Base-by-base conservation (phyloP, 2,888 invertebrate genomes). In the Drosophila multiciliata region DNA sequence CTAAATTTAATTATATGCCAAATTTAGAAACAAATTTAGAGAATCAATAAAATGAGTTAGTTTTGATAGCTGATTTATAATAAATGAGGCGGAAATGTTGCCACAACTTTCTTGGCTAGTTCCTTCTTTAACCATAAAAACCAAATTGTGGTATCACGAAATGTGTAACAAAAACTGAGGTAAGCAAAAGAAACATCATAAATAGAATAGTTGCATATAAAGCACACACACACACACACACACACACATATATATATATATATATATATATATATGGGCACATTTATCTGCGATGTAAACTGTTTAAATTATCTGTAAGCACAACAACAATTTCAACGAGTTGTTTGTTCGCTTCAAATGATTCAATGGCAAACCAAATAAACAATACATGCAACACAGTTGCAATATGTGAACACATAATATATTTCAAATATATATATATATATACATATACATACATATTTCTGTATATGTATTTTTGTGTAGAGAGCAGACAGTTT, bases 221-320 rank as follows among this genome's bases (percentile, higher is more conserved):
- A 42, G 2, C n/a, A 42, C n/a, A 29, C 5, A 29, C 29, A 29
- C 29, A 29, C 29, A 29, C 5, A 29, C 5, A 29, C 5, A 29
- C 5, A 26, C 26, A 26, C 5, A 26, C 0, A 1, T 7, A 7
- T n/a, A 15, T 40, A 5, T 26, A 26, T 17, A 1, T 26, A 54
- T 23, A 23, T n/a, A 54, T 35, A 38, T 35, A 50, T 55, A 42
- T 42, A 12, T 42, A 8, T 57, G 12, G 36, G 11, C 12, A 11
- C 20, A 36, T 57, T 29, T 38, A 38, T 57, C 33, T 40, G 29
- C 33, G 20, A 48, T 59, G 55, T 60, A 71, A 75, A 71, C 71
- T 63, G 62, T 61, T 57, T 60, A 71, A 75, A 75, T 75, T 75
- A 77, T 76, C 40, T 64, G 50, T 59, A 61, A 54, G 65, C 65